Base-by-base conservation (phyloP, 1,140 invertebrate genomes). In the Pseudobourletiella spinata region DNA sequence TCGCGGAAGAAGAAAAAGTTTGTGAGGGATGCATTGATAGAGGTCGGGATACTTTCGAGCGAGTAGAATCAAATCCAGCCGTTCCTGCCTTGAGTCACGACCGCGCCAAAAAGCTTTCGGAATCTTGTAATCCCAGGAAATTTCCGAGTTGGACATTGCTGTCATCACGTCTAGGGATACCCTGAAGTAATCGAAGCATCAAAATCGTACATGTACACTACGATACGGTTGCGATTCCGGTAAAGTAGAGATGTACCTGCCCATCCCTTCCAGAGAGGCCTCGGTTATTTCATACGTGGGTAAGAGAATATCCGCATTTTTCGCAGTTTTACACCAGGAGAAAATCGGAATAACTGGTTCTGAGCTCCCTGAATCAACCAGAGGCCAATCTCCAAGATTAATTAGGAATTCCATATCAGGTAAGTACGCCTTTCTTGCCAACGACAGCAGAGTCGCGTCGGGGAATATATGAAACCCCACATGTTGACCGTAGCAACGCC, bases 401-500 rank as follows among this genome's bases (percentile, higher is more conserved):
- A 91, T 81, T 68, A 95, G 86, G 70, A 98, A 85, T 75, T 97
- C 92, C 59, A 90, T 75, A 77, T 98, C 87, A 15, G 93, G 91
- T 46, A 98, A 74, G 22, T 76, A 65, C n/a, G 87, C 84, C 82
- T 94, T 94, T 65, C 91, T 78, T 14, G 83, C 74, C 16, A 98
- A 72, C 0, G 91, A 94, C 26, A 92, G 73, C 20, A 98, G 77
- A 64, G 94, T 87, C 52, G 84, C 83, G 78, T 98, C 94, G 74
- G 88, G 84, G 77, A 98, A 98, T 82, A 94, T 93, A 74, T 92
- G 92, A 74, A 97, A 98, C 15, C 89, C 93, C n/a, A 91, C 84
- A 79, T 96, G 86, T 77, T 95, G 83, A 22, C 95, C 94, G 79
- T 91, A 92, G 72, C 93, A 96, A 70, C 85, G 83, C 70, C 91